Conservation (phyloP, 2,888 invertebrate genomes). For the Gryllus longicercus region DNA sequence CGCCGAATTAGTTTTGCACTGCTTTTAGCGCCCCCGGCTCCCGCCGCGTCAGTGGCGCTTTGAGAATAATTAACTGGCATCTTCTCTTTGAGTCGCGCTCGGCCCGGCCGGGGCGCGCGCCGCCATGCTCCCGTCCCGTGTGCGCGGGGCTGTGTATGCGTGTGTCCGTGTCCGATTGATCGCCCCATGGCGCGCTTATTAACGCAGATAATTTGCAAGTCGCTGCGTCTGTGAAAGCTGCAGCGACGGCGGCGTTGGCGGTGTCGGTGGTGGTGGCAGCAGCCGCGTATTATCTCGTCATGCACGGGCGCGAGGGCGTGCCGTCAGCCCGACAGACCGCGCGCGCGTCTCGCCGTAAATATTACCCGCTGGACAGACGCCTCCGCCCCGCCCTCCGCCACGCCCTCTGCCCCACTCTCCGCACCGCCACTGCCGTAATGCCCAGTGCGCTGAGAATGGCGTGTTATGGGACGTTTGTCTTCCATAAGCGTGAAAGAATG, state of each 20-base stretch:
- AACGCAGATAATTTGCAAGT: conserved; percentile 2
- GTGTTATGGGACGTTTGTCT: no score
- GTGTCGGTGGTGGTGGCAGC: neutral
- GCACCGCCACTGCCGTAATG: no score
- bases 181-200: neutral
- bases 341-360: no score
- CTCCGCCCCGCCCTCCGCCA: no score
- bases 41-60: conserved; percentile 5
- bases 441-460: no score
- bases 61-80: conserved; percentile 9
- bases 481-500: neutral
- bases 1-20: conserved; percentile 1
- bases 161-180: neutral
- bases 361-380: no score
- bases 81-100: neutral
- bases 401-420: no score
- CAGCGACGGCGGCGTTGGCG: neutral
- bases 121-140: no score
- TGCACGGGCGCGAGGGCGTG: no score
- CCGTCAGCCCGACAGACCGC: no score
- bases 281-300: neutral
- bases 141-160: no score
- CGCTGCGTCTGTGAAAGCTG: neutral
- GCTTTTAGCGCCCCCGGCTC: neutral
- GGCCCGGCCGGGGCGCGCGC: neutral